Evolutionary conservation across 2,888 invertebrate genomes (phyloP).

Genomic region (Drosophila silvestris): DNA sequence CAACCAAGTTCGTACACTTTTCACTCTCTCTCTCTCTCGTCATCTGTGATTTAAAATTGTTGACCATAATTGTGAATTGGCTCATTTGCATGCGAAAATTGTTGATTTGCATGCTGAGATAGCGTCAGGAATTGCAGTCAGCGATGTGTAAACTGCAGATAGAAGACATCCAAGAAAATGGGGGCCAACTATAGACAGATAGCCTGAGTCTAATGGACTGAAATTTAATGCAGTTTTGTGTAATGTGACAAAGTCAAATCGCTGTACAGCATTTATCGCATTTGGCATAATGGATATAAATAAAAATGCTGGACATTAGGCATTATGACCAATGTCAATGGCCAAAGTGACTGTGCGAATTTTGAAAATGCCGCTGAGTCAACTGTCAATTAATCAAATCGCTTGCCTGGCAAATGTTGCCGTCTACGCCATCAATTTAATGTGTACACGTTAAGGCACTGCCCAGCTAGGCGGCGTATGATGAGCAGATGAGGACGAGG

Average conservation of each 20-base stretch:
- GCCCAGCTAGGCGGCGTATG: not conserved
- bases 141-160: slow-evolving; percentile 73
- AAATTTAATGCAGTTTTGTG: slow-evolving; percentile 68
- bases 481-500: not conserved
- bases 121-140: slow-evolving; percentile 55
- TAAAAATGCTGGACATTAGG: slow-evolving; percentile 51
- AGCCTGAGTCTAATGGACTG: slow-evolving; percentile 58
- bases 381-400: slow-evolving; percentile 80
- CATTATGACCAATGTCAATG: slow-evolving; percentile 13
- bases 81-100: slow-evolving; percentile 48
- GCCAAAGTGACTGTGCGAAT: slow-evolving; percentile 11
- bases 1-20: not conserved
- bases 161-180: slow-evolving; percentile 55
- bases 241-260: slow-evolving; percentile 49
- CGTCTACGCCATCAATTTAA: slow-evolving; percentile 69
- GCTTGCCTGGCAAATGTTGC: slow-evolving; percentile 39
- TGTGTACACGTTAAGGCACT: slow-evolving; percentile 53
- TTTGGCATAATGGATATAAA: slow-evolving; percentile 38
- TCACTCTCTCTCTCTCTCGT: not conserved
- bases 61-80: slow-evolving; percentile 7
- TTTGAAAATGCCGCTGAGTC: slow-evolving; percentile 64
- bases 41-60: not conserved
- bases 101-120: slow-evolving; percentile 46
- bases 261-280: slow-evolving; percentile 10
- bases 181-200: slow-evolving; percentile 6